Percentiles rank a stretch among this genome's conserved stretches.
These are phyloP conservation scores for Sminthurinus aureus DNA, from an alignment of 2,888 invertebrate species.

Conservation along the genomic window DNA sequence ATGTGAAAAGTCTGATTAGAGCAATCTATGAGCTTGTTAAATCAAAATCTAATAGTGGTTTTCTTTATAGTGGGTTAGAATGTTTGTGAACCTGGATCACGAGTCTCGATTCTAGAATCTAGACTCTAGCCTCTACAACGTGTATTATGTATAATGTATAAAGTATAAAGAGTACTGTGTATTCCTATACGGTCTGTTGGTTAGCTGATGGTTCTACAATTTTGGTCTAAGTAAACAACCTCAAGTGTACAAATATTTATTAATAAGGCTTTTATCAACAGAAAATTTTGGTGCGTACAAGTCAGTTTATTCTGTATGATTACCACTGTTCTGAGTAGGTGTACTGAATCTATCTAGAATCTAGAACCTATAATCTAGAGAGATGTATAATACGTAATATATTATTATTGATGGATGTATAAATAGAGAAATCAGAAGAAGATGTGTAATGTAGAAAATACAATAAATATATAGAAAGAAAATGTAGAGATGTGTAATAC, in stretches of 20 bases:
- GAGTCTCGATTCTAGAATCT: too few species aligned
- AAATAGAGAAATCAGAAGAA: background rate
- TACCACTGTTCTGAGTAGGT: background rate
- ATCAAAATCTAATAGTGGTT: background rate
- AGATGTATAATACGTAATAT: background rate
- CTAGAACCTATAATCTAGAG: too few species aligned
- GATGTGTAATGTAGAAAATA: background rate
- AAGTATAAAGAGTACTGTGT: background rate
- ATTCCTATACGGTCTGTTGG: background rate
- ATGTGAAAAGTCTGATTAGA: background rate
- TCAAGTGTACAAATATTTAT: conserved; percentile 9
- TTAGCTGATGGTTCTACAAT: background rate
- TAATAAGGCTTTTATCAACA: background rate
- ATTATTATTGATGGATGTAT: too few species aligned
- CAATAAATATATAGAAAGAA: background rate
- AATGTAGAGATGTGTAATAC: background rate
- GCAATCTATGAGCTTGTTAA: background rate
- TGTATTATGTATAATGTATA: too few species aligned
- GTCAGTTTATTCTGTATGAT: background rate
- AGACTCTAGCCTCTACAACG: too few species aligned
- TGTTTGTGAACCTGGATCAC: background rate
- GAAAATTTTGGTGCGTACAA: conserved; percentile 3
- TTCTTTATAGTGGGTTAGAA: background rate
- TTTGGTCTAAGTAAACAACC: background rate
- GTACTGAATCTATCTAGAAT: too few species aligned